Conservation (phyloP, 2,888 invertebrate genomes). For the Sicus ferrugineus region DNA sequence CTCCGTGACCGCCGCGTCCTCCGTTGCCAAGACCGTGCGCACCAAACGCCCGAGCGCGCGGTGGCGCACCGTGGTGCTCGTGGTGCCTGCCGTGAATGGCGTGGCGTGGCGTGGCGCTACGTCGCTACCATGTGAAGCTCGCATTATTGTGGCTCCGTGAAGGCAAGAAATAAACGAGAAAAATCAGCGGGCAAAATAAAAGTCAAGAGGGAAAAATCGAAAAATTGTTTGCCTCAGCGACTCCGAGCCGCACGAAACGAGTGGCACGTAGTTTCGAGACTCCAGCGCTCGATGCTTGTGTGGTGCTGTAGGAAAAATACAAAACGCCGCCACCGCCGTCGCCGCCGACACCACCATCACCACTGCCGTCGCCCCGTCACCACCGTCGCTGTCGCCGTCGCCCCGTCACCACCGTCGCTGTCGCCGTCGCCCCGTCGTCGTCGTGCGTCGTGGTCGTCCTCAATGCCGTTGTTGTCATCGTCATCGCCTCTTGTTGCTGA, state of each 20-base stretch:
- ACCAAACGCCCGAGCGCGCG: conserved; percentile 52
- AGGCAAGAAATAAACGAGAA: conserved; percentile 16
- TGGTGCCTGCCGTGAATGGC: conserved; percentile 9
- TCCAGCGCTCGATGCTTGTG: conserved; percentile 35
- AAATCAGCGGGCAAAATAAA: conserved; percentile 38
- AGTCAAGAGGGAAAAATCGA: conserved; percentile 1
- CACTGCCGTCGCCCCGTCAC: conserved; percentile 34
- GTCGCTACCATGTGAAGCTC: conserved; percentile 16
- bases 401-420: conserved; percentile 41
- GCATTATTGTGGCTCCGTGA: conserved; percentile 25
- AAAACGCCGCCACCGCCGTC: conserved; percentile 42
- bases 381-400: no score
- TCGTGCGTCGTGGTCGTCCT: no score
- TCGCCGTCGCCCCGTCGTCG: conserved; percentile 46
- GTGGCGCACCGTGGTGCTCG: conserved; percentile 11
- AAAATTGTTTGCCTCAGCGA: conserved; percentile 44
- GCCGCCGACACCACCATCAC: no score
- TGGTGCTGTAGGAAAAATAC: conserved; percentile 23
- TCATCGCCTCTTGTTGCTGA: conserved; percentile 30
- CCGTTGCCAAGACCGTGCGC: conserved; percentile 52
- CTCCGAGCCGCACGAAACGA: conserved; percentile 54
- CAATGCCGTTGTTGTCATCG: no score
- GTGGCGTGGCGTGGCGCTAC: conserved; percentile 19
- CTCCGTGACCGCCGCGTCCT: not conserved
- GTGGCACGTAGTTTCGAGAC: conserved; percentile 41